Evolutionary conservation across 2,113 vertebrate genomes (phyloP).

Genomic region (Grantiella picta): DNA sequence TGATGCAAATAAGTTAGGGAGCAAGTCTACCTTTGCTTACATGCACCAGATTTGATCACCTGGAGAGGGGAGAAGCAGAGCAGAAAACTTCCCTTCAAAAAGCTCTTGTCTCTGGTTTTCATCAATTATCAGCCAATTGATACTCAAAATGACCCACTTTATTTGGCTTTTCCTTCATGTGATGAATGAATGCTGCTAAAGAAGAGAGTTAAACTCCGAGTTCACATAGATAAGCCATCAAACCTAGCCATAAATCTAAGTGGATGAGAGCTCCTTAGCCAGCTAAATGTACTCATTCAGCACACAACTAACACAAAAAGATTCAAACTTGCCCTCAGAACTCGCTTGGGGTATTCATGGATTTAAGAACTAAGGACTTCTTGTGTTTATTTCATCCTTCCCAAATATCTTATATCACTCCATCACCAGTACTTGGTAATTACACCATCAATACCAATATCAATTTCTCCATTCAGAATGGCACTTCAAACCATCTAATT

Average conservation of each 20-base stretch:
- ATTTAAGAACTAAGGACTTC: neutral
- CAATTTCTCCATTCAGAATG: neutral
- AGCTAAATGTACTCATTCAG: neutral
- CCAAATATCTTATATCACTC: neutral
- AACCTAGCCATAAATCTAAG: neutral
- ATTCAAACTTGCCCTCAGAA: neutral
- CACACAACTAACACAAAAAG: neutral
- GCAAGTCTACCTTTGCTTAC: neutral
- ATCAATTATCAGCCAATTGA: neutral
- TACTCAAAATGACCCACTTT: neutral
- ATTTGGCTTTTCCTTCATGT: neutral
- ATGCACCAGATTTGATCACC: fast-evolving
- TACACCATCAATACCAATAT: neutral
- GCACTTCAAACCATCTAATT: neutral
- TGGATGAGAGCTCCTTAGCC: neutral
- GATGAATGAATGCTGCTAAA: neutral
- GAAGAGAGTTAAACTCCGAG: neutral
- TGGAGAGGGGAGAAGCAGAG: neutral
- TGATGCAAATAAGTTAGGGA: fast-evolving
- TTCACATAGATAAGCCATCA: neutral
- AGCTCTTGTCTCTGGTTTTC: neutral
- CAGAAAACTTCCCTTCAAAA: neutral
- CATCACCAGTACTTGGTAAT: neutral
- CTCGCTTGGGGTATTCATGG: neutral
- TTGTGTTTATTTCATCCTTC: neutral